A percentile compares a stretch with the other conserved stretches of the same genome.
Conservation (phyloP, 2,888 invertebrate genomes). For the Hyalella azteca region DNA sequence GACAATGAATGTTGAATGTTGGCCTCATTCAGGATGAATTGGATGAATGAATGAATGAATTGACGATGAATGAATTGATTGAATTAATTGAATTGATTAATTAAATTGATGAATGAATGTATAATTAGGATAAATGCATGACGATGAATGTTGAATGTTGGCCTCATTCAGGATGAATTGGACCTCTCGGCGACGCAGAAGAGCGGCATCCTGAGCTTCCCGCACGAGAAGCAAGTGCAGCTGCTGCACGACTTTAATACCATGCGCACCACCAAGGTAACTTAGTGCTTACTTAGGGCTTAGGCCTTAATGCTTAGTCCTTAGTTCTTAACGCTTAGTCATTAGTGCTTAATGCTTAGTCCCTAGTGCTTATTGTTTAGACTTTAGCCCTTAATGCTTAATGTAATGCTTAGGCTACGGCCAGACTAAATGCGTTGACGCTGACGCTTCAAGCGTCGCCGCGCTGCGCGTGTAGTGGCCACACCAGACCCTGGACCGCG, state of each 20-base stretch:
- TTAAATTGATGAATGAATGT: not conserved
- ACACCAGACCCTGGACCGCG: too few relatives aligned
- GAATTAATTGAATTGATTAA: not conserved
- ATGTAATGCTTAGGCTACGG: too few relatives aligned
- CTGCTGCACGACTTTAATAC: constrained; percentile 66
- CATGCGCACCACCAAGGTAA: constrained; percentile 50
- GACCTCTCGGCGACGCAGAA: constrained; percentile 92
- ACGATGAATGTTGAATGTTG: not conserved
- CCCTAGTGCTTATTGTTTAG: too few relatives aligned
- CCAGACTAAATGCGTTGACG: too few relatives aligned
- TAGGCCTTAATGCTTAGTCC: too few relatives aligned
- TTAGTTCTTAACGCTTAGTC: too few relatives aligned
- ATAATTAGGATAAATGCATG: not conserved
- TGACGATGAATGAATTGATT: not conserved
- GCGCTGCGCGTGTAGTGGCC: too few relatives aligned
- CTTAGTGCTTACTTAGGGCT: not conserved
- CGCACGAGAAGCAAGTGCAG: constrained; percentile 96
- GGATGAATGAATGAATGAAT: not conserved
- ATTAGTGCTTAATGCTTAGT: too few relatives aligned
- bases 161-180: constrained; percentile 77
- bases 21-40: not conserved
- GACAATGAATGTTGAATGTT: not conserved
- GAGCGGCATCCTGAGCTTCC: constrained; percentile 90
- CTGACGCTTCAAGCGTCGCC: too few relatives aligned
- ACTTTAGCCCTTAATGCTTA: too few relatives aligned